Evolutionary conservation across 2,888 invertebrate genomes (phyloP), one percentile per base, ranked within the genome.

Genomic region (Agriopis aurantiaria): DNA sequence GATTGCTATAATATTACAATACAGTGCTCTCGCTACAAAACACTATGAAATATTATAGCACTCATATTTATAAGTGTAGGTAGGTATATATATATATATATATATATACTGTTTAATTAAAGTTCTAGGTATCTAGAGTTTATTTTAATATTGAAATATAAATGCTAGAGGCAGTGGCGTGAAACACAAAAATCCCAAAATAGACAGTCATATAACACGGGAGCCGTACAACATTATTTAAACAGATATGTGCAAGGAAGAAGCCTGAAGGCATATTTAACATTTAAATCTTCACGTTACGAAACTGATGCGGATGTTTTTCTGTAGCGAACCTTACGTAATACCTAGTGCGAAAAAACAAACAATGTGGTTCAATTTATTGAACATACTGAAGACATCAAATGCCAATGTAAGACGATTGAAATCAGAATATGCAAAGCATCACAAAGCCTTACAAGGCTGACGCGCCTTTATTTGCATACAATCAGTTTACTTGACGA

Each of bases 401-500:
- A 77, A 79, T 83, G 76, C 74, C 80, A 77, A 80, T 83, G 82
- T 68, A 78, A 81, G 80, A 67, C 78, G 82, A 86, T 85, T 75
- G 75, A 80, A 80, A 86, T 85, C 85, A 77, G 80, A 83, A 65
- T 75, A 88, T 87, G 87, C 84, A 85, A 88, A 85, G 82, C 75
- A 82, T 85, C 76, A 80, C 58, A 46, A 48, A 58, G 58, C 58
- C 58, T 58, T n/a, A 62, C 87, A 90, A 88, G 88, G 88, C 80
- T 85, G 71, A 72, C 73, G 73, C 66, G 65, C 59, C 69, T 65
- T 40, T 77, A 90, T 92, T 92, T 86, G 83, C 90, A 91, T 88
- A 91, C 90, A 92, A 91, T 92, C 84, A 82, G 79, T 82, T 82
- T 82, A 76, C 82, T 74, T 87, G 85, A 86, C 84, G 81, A 84